Conservation (phyloP, 2,797 vertebrate species). For the Ceyx erithaca region DNA sequence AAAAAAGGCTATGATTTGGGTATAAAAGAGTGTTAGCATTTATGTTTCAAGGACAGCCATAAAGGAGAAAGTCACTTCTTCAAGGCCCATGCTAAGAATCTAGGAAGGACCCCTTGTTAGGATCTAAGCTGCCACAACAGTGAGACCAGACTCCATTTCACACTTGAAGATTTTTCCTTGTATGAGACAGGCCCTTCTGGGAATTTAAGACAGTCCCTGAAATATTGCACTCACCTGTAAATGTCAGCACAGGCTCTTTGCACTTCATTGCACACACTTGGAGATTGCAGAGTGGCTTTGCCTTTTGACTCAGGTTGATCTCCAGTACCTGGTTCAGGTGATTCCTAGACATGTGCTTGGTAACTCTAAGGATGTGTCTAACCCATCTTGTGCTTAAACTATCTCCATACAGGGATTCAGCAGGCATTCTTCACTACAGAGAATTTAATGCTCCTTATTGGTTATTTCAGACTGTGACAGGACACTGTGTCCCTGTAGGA, state of each 20-base stretch:
- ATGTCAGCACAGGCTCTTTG: neutral
- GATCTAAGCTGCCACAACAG: neutral
- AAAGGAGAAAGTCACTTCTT: neutral
- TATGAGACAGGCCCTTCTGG: neutral
- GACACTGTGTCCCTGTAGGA: neutral
- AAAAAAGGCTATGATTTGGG: neutral
- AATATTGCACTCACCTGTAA: neutral
- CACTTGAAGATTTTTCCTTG: neutral
- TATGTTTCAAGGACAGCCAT: neutral
- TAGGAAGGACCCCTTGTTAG: fast-evolving
- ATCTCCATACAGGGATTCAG: neutral
- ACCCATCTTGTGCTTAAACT: fast-evolving
- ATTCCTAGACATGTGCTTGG: neutral
- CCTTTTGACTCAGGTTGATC: neutral
- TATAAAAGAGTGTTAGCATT: neutral
- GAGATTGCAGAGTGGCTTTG: neutral
- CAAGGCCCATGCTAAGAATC: neutral
- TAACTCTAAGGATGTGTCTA: neutral
- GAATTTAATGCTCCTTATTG: neutral
- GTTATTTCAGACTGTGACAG: neutral
- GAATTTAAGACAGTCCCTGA: neutral
- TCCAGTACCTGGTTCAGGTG: neutral
- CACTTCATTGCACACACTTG: neutral
- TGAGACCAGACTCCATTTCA: neutral
- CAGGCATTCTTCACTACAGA: neutral